A percentile compares a stretch with the other conserved stretches of the same genome.
Conservation (phyloP, 2,797 vertebrate species). For the Aulostomus chinensis region DNA sequence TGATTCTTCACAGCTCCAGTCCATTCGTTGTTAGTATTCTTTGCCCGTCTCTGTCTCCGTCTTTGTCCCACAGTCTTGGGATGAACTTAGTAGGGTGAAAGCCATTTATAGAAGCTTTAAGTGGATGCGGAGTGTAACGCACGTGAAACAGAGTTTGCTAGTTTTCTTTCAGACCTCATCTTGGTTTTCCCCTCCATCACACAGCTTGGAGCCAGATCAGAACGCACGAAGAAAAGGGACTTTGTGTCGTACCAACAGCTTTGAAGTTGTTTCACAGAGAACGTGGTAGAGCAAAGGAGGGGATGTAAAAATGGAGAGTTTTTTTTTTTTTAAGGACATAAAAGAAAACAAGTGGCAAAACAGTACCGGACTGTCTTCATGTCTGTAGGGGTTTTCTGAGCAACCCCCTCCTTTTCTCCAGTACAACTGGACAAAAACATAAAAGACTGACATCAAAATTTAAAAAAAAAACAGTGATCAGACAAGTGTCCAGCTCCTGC, state of each 20-base stretch:
- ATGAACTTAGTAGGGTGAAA: slow-evolving; percentile 35
- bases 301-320: slow-evolving; percentile 20
- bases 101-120: slow-evolving; percentile 42
- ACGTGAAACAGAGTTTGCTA: slow-evolving; percentile 18
- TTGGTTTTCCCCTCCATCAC: slow-evolving; percentile 14
- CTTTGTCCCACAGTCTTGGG: slow-evolving; percentile 36
- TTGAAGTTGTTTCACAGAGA: slow-evolving; percentile 60
- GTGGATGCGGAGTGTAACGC: slow-evolving; percentile 24
- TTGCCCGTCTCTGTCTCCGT: slow-evolving; percentile 19
- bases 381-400: slow-evolving; percentile 50
- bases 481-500: slow-evolving; percentile 64
- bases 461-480: slow-evolving; percentile 61
- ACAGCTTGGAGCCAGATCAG: slow-evolving; percentile 25
- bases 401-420: slow-evolving; percentile 64
- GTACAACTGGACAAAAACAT: slow-evolving; percentile 60
- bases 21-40: slow-evolving; percentile 20
- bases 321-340: slow-evolving; percentile 18
- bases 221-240: slow-evolving; percentile 12
- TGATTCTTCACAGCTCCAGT: slow-evolving; percentile 50
- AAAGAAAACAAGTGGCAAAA: slow-evolving; percentile 63
- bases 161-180: slow-evolving; percentile 34
- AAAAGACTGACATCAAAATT: slow-evolving; percentile 52
- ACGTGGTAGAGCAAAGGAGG: slow-evolving; percentile 43
- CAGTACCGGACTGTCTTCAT: slow-evolving; percentile 84
- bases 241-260: slow-evolving; percentile 69